A percentile compares a stretch with the other conserved stretches of the same genome.
Evolutionary conservation across 2,113 vertebrate species (phyloP).

Genomic region (Sylvilagus bachmani): DNA sequence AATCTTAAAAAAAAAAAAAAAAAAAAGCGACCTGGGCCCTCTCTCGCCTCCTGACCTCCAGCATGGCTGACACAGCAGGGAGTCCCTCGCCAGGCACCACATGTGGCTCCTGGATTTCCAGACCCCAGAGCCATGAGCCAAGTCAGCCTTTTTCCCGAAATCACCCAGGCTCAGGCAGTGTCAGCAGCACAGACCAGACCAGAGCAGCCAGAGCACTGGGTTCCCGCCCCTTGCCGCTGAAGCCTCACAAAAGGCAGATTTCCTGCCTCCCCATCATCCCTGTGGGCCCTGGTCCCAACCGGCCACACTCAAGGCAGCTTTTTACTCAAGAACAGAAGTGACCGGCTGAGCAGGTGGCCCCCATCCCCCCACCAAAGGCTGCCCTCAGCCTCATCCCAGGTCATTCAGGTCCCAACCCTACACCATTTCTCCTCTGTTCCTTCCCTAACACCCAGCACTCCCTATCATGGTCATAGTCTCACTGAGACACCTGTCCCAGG

Average conservation of each 20-base stretch:
- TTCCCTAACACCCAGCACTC: neutral
- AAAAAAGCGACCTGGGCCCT: no score
- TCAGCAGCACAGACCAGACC: neutral
- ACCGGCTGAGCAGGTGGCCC: neutral
- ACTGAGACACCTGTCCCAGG: neutral
- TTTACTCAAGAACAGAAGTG: neutral
- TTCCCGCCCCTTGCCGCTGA: neutral
- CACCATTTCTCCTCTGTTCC: neutral
- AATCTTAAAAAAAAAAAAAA: no score
- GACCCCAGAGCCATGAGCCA: neutral
- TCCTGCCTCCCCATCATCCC: neutral
- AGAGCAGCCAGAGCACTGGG: neutral
- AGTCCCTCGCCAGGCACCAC: neutral
- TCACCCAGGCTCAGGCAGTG: neutral
- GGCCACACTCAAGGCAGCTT: neutral
- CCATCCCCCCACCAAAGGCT: neutral
- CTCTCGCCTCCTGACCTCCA: neutral
- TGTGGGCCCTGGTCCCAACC: neutral
- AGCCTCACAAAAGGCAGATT: neutral
- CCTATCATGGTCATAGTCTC: neutral
- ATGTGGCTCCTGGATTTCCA: neutral
- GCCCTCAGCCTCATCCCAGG: neutral
- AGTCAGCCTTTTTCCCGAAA: neutral
- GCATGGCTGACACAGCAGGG: neutral
- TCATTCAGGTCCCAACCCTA: neutral